Conservation (phyloP, 2,888 invertebrate species). For the Amphipyra berbera region DNA sequence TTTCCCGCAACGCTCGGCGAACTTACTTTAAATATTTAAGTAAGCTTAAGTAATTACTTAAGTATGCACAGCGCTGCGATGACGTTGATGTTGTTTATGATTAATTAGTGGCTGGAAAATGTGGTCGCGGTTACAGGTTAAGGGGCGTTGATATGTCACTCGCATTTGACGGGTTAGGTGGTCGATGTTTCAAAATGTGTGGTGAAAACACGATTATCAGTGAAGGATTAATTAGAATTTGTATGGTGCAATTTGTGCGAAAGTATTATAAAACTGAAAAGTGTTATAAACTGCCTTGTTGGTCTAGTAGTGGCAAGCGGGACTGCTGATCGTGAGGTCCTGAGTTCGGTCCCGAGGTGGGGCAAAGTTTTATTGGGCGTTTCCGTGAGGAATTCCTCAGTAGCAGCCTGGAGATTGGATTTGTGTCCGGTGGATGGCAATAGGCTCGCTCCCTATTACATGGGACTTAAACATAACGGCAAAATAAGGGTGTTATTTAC, state of each 20-base stretch:
- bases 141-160: slow-evolving; percentile 36
- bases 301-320: too few relatives aligned
- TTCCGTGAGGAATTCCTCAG: too few relatives aligned
- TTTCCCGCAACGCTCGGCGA: slow-evolving; percentile 51
- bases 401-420: too few relatives aligned
- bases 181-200: slow-evolving; percentile 7
- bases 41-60: slow-evolving; percentile 75
- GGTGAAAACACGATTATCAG: slow-evolving; percentile 25
- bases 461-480: too few relatives aligned
- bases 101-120: slow-evolving; percentile 57
- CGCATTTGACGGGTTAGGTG: slow-evolving; percentile 34
- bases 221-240: slow-evolving; percentile 4
- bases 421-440: too few relatives aligned
- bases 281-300: too few relatives aligned
- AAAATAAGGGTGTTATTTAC: too few relatives aligned
- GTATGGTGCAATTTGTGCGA: background rate
- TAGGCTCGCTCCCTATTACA: too few relatives aligned
- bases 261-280: too few relatives aligned
- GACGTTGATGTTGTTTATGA: slow-evolving; percentile 59
- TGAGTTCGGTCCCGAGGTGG: too few relatives aligned
- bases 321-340: too few relatives aligned
- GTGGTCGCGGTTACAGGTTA: slow-evolving; percentile 35
- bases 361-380: too few relatives aligned
- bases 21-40: slow-evolving; percentile 75
- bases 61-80: slow-evolving; percentile 61